Percentiles rank a stretch among this genome's conserved stretches.
These are phyloP conservation scores for Meloidogyne hapla DNA, from an alignment of 1,140 invertebrate species.

Conservation along the genomic window DNA sequence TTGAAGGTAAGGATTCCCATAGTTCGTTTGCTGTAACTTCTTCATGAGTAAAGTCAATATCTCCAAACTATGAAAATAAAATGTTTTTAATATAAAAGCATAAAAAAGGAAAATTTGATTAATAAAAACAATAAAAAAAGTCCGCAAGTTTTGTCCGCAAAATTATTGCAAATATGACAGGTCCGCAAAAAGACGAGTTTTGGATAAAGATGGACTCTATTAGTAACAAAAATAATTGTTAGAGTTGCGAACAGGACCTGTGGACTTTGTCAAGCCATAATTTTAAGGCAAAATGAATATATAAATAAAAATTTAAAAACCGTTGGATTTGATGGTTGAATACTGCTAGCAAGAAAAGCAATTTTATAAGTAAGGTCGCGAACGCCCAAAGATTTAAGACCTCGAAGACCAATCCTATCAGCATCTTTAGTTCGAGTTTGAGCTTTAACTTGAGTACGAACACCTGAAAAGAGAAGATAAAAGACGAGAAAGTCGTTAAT, in stretches of 20 bases:
- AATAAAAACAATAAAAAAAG: too few species aligned
- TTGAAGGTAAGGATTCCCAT: conserved; percentile 88
- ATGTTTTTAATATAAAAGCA: not conserved
- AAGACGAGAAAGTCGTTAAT: too few species aligned
- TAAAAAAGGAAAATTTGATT: too few species aligned
- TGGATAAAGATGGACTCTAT: too few species aligned
- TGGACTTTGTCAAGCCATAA: too few species aligned
- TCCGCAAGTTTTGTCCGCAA: not conserved
- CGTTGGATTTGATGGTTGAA: conserved; percentile 75
- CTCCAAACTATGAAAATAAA: conserved; percentile 66
- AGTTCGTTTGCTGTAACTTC: conserved; percentile 85
- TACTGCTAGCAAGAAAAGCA: conserved; percentile 89
- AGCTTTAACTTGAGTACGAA: conserved; percentile 54
- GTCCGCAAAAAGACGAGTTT: too few species aligned
- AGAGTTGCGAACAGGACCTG: too few species aligned
- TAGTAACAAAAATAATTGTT: too few species aligned
- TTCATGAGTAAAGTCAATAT: conserved; percentile 69
- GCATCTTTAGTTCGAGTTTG: conserved; percentile 65
- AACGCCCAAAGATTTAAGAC: conserved; percentile 88
- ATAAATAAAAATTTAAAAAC: conserved; percentile 25
- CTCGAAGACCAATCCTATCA: conserved; percentile 80
- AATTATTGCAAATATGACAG: conserved; percentile 2
- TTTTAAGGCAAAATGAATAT: too few species aligned
- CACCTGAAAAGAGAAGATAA: conserved; percentile 66
- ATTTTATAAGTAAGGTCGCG: conserved; percentile 90